Evolutionary conservation across 2,113 vertebrate species (phyloP).

Genomic region (Hippopotamus amphibius): DNA sequence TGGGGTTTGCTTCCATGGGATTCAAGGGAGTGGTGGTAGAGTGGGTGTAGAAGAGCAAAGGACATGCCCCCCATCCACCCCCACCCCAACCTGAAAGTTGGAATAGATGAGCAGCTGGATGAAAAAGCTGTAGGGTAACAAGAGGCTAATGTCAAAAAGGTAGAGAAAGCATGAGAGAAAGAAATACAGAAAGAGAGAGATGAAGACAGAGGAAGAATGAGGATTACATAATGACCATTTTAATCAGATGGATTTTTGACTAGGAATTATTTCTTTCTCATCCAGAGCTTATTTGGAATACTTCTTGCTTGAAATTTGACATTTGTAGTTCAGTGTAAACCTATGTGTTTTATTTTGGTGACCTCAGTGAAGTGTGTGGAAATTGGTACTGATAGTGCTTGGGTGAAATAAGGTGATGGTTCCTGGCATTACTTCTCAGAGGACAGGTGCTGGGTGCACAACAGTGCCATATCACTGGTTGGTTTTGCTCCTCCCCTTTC

Average conservation of each 20-base stretch:
- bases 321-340: conserved; percentile 23
- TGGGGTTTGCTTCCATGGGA: conserved; percentile 85
- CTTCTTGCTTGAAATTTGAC: conserved; percentile 52
- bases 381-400: conserved; percentile 35
- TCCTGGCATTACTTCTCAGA: conserved; percentile 41
- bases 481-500: conserved; percentile 8
- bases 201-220: neutral
- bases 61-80: neutral
- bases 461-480: neutral
- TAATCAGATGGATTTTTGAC: conserved; percentile 33
- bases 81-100: neutral
- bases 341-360: conserved; percentile 46
- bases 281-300: conserved; percentile 32
- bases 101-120: neutral
- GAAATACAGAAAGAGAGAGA: neutral
- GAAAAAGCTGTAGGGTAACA: conserved; percentile 19
- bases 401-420: conserved; percentile 67
- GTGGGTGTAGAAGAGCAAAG: conserved; percentile 39
- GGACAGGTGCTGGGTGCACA: conserved; percentile 50
- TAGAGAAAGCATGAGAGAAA: conserved; percentile 6
- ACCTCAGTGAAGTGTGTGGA: conserved; percentile 46
- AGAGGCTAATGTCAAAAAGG: conserved; percentile 48
- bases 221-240: neutral
- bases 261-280: conserved; percentile 4
- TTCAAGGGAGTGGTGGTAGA: conserved; percentile 53